Percentiles rank a stretch among this genome's conserved stretches.
Evolutionary conservation across 2,113 vertebrate genomes (phyloP).

Genomic region (Verasper variegatus): DNA sequence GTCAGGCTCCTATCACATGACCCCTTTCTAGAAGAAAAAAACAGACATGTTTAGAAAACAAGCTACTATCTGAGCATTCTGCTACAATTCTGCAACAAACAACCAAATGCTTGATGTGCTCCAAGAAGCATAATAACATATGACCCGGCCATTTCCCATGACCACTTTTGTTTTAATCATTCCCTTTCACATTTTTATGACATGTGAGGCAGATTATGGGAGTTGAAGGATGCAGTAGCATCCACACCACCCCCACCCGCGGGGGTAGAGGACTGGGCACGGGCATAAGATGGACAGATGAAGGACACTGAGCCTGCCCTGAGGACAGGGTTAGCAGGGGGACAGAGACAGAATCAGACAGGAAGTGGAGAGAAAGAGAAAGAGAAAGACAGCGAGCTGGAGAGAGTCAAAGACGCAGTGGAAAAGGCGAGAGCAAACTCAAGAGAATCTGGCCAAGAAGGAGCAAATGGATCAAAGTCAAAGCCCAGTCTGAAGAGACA

Average conservation of each 20-base stretch:
- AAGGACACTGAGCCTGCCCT: constrained; percentile 52
- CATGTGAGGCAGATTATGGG: constrained; percentile 28
- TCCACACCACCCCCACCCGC: constrained; percentile 26
- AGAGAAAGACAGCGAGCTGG: constrained; percentile 16
- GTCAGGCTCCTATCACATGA: no score
- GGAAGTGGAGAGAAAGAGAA: constrained; percentile 27
- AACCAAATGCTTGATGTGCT: not conserved
- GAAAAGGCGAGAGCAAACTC: constrained; percentile 22
- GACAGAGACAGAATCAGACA: constrained; percentile 57
- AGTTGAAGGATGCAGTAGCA: constrained; percentile 21
- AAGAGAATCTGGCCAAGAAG: constrained; percentile 43
- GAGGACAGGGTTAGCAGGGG: constrained; percentile 54
- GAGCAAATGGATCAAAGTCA: constrained; percentile 60
- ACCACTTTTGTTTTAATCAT: constrained; percentile 42
- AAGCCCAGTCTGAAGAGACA: constrained; percentile 53
- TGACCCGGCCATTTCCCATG: constrained; percentile 57
- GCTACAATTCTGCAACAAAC: not conserved
- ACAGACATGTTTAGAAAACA: not conserved
- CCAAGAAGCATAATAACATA: constrained; percentile 26
- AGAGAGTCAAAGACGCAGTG: constrained; percentile 2
- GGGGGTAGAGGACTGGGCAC: constrained; percentile 8
- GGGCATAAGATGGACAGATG: constrained; percentile 57
- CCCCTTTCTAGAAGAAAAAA: no score
- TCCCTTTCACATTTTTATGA: constrained; percentile 45
- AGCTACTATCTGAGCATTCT: not conserved